A percentile compares a stretch with the other conserved stretches of the same genome.
These are phyloP conservation scores for Mylabris phalerata DNA, from an alignment of 1,140 invertebrate genomes.

Conservation along the genomic window DNA sequence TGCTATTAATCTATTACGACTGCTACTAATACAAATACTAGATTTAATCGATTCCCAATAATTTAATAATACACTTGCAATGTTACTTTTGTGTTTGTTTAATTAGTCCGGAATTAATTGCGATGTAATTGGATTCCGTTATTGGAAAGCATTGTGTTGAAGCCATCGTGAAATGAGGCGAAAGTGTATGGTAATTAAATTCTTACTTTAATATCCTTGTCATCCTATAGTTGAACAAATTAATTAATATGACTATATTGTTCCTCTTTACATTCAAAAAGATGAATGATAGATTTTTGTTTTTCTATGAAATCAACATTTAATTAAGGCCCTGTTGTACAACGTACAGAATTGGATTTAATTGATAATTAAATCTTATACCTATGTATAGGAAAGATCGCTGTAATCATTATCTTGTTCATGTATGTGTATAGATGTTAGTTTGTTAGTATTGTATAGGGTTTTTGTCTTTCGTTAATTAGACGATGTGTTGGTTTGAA, in stretches of 20 bases:
- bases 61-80: constrained; percentile 1
- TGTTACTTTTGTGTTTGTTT: constrained; percentile 9
- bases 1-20: too few relatives aligned
- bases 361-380: constrained; percentile 13
- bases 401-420: background rate
- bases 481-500: constrained; percentile 13
- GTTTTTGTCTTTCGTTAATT: constrained; percentile 15
- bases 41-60: background rate
- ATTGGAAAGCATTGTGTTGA: constrained; percentile 5
- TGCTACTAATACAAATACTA: too few relatives aligned
- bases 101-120: constrained; percentile 10
- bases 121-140: constrained; percentile 8
- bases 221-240: constrained; percentile 7
- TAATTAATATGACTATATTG: constrained; percentile 1
- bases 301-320: too few relatives aligned
- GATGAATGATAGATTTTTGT: too few relatives aligned
- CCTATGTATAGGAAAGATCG: constrained; percentile 8
- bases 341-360: constrained; percentile 3
- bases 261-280: too few relatives aligned
- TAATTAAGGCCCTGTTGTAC: too few relatives aligned
- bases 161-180: constrained; percentile 5
- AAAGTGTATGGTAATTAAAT: constrained; percentile 12
- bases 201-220: constrained; percentile 8
- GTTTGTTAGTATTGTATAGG: constrained; percentile 5
- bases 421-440: too few relatives aligned